Evolutionary conservation across 2,888 invertebrate genomes (phyloP), one percentile per base, ranked within the genome.

Genomic region (Nephrotoma guestfalica): DNA sequence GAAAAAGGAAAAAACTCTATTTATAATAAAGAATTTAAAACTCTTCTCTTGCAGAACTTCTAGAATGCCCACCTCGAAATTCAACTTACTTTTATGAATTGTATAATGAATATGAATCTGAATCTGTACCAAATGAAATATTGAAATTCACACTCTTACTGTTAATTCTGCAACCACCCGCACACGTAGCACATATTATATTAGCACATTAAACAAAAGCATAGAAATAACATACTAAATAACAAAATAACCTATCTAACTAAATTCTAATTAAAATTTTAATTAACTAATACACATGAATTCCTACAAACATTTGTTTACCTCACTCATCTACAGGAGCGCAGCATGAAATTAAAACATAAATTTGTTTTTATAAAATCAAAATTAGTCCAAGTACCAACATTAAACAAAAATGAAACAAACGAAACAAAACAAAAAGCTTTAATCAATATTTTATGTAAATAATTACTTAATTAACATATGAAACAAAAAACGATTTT

Each of bases 321-420:
- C 91, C 91, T 91, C 90, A 89, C 88, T 88, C 88, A 88, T 89
- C 91, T 91, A 40, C 89, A 89, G 90, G 88, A 89, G 90, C 89
- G 91, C 91, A 90, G 91, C 91, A 91, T 91, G 91, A 91, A 91
- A 91, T 90, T 88, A 89, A 89, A 45, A 71, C 30, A 71, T 71
- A 71, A 71, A 71, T 71, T 71, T 71, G 71, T 30, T 71, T 71
- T 71, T 71, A 71, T 71, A 71, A 71, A 71, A 71, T 71, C 71
- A 71, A 71, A 71, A 71, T 5, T 71, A 30, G 6, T 41, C 4
- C 4, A 47, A 0, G 4, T 41, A 84, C 13, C 42, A 41, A 30
- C 41, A 41, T 7, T 41, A 71, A 83, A 83, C 84, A 84, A 41
- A 41, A 84, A 41, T 41, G n/a, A n/a, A 47, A 41, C 13, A 83